Conservation (phyloP, 2,797 vertebrate genomes). For the Poecilia velifera region DNA sequence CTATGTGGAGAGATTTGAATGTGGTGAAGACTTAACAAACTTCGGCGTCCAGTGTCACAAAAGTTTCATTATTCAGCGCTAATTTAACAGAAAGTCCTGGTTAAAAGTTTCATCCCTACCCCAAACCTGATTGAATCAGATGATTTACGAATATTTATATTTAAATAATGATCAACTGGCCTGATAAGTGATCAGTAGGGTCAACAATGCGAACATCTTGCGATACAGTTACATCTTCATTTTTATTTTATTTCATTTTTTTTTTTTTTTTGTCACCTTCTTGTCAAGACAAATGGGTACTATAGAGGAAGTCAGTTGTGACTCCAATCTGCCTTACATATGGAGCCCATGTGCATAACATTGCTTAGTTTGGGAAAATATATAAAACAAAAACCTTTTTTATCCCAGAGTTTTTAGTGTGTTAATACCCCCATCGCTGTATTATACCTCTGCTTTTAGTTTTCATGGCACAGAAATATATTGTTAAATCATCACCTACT, state of each 20-base stretch:
- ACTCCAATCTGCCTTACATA: no score
- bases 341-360: no score
- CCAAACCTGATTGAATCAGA: background rate
- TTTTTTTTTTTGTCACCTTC: background rate
- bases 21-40: conserved; percentile 38
- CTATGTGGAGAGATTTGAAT: conserved; percentile 30
- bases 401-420: background rate
- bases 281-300: background rate
- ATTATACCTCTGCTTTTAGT: background rate
- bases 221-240: background rate
- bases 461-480: background rate
- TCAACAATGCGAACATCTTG: background rate
- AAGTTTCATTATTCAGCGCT: conserved; percentile 20
- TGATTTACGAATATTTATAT: background rate
- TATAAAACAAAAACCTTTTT: background rate
- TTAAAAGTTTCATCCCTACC: background rate
- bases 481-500: background rate
- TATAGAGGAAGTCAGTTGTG: no score
- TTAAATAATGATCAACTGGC: background rate
- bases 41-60: conserved; percentile 18
- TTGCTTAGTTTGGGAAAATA: background rate
- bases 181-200: background rate
- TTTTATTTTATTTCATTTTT: background rate
- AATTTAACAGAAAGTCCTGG: background rate
- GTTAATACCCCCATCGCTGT: background rate